These are phyloP conservation scores for Danio kyathit DNA, from an alignment of 2,797 vertebrate genomes.

Conservation along the genomic window DNA sequence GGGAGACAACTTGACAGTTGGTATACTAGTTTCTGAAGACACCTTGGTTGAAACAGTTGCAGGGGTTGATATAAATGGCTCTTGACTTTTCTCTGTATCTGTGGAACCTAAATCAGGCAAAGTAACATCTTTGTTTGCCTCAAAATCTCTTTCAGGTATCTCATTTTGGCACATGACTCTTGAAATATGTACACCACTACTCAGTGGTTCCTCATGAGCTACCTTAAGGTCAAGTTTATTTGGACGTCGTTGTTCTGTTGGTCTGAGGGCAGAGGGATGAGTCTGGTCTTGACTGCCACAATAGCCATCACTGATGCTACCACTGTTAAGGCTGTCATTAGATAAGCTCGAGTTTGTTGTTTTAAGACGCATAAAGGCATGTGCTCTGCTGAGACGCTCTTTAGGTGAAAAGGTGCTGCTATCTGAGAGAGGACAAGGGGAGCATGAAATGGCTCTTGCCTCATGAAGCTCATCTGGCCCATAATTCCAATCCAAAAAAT, in stretches of 20 bases:
- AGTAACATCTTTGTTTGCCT: slow-evolving; percentile 72
- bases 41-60: slow-evolving; percentile 79
- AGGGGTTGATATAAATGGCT: slow-evolving; percentile 68
- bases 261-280: slow-evolving; percentile 77
- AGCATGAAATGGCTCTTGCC: slow-evolving; percentile 90
- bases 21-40: slow-evolving; percentile 81
- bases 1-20: slow-evolving; percentile 93
- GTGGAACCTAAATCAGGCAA: slow-evolving; percentile 67
- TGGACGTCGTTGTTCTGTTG: slow-evolving; percentile 85
- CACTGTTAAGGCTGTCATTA: slow-evolving; percentile 95
- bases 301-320: slow-evolving; percentile 93
- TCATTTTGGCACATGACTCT: slow-evolving; percentile 71
- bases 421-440: slow-evolving; percentile 88
- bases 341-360: slow-evolving; percentile 89
- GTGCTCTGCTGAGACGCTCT: slow-evolving; percentile 83
- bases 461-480: slow-evolving; percentile 87
- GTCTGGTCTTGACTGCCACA: slow-evolving; percentile 89
- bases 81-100: slow-evolving; percentile 79
- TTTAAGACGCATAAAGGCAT: slow-evolving; percentile 88
- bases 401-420: slow-evolving; percentile 78
- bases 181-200: slow-evolving; percentile 58
- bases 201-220: slow-evolving; percentile 74
- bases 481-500: slow-evolving; percentile 90
- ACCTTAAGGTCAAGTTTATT: slow-evolving; percentile 90
- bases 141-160: slow-evolving; percentile 78